Evolutionary conservation across 2,888 invertebrate genomes (phyloP).

Genomic region (Leptopilina drosophilae): DNA sequence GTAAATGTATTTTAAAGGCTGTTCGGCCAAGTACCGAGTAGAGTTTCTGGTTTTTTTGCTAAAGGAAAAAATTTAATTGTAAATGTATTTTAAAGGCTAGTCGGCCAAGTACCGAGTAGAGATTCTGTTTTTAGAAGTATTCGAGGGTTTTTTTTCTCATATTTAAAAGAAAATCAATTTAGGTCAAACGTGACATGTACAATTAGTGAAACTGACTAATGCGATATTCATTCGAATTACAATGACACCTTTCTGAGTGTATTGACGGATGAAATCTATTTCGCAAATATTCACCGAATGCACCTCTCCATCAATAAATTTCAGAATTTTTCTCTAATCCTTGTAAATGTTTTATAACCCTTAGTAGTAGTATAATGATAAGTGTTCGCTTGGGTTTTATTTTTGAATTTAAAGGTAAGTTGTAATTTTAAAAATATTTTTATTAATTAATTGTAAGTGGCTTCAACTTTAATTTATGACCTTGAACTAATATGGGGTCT

Average conservation of each 20-base stretch:
- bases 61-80: no score
- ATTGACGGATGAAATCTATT: background rate
- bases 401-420: no score
- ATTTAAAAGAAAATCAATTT: slow-evolving; percentile 7
- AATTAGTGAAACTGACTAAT: slow-evolving; percentile 32
- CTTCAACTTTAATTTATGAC: no score
- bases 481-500: no score
- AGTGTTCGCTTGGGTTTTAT: no score
- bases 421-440: no score
- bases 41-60: background rate
- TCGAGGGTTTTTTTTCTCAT: background rate
- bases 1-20: no score
- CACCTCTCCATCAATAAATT: background rate
- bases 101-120: background rate
- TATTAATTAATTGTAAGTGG: no score
- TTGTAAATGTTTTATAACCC: no score
- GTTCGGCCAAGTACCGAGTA: no score
- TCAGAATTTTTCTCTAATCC: no score
- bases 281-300: background rate
- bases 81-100: background rate
- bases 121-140: background rate
- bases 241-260: background rate
- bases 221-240: background rate
- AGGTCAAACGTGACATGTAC: slow-evolving; percentile 28
- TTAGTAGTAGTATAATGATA: no score